Percentiles rank a stretch among this genome's conserved stretches.
Conservation (phyloP, 2,888 invertebrate species). For the Drosophila parthenogenetica region DNA sequence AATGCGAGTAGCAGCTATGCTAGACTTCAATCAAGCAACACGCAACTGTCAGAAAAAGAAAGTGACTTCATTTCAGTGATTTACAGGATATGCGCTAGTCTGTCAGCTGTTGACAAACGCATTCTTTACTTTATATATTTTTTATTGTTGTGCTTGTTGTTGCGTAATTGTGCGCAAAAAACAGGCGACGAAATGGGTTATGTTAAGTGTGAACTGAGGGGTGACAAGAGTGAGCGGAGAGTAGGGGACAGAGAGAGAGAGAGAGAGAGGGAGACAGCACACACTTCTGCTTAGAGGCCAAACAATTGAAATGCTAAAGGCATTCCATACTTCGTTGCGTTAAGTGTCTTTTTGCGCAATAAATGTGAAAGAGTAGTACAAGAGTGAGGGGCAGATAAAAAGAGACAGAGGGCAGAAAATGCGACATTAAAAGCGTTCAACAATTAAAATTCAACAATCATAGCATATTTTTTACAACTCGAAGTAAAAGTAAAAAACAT, state of each 20-base stretch:
- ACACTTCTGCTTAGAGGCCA: constrained; percentile 36
- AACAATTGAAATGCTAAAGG: constrained; percentile 59
- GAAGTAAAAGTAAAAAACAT: constrained; percentile 19
- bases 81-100: constrained; percentile 19
- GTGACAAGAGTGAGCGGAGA: background rate
- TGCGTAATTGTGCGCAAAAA: constrained; percentile 78
- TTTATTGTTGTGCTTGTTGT: constrained; percentile 63
- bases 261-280: constrained; percentile 7
- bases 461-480: constrained; percentile 30
- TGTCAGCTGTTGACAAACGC: background rate
- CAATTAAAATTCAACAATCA: constrained; percentile 63
- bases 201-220: constrained; percentile 25
- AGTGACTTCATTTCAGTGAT: background rate
- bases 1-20: background rate
- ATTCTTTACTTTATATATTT: constrained; percentile 1
- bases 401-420: constrained; percentile 1
- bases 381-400: background rate
- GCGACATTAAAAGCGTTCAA: constrained; percentile 25
- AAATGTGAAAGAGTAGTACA: constrained; percentile 29
- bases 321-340: constrained; percentile 39
- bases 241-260: background rate
- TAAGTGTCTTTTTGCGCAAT: constrained; percentile 39
- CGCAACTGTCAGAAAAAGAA: too few species aligned
- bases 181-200: constrained; percentile 61
- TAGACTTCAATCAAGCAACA: background rate